Conservation (phyloP, 1,140 invertebrate species). For the Eubasilissa regina region DNA sequence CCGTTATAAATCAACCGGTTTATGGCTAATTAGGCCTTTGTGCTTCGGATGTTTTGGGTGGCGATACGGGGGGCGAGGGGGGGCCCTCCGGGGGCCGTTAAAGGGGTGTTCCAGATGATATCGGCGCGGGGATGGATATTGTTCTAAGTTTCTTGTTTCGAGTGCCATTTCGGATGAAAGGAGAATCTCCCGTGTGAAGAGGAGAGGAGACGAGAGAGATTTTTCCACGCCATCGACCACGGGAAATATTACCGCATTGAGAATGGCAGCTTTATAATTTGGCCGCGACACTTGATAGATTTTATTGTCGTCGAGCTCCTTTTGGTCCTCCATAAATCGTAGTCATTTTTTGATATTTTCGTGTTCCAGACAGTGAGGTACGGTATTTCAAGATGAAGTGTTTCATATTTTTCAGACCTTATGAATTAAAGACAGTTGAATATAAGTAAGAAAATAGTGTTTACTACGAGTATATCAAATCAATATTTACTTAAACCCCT, state of each 20-base stretch:
- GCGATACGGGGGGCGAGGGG: constrained; percentile 56
- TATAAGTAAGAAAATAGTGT: no score
- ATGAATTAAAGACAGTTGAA: no score
- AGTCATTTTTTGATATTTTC: constrained; percentile 27
- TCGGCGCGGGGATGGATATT: constrained; percentile 58
- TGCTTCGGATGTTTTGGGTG: constrained; percentile 64
- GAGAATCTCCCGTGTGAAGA: constrained; percentile 32
- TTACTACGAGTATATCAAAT: no score
- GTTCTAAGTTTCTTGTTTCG: constrained; percentile 60
- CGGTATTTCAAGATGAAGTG: background rate
- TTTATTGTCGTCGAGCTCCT: constrained; percentile 39
- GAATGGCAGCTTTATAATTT: constrained; percentile 49
- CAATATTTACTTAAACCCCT: no score
- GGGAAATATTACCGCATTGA: constrained; percentile 49
- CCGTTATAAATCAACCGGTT: constrained; percentile 79
- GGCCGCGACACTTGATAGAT: constrained; percentile 47
- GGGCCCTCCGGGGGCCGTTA: constrained; percentile 51
- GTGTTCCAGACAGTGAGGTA: background rate
- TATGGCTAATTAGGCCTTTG: constrained; percentile 81
- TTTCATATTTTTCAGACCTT: no score
- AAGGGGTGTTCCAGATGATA: constrained; percentile 56
- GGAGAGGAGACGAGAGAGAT: constrained; percentile 48
- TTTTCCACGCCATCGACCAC: constrained; percentile 52
- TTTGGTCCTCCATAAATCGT: constrained; percentile 39
- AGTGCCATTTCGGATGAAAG: constrained; percentile 60